phyloP scores from a whole-genome alignment of 1,140 invertebrate species.

The Onthophagus taurus region DNA sequence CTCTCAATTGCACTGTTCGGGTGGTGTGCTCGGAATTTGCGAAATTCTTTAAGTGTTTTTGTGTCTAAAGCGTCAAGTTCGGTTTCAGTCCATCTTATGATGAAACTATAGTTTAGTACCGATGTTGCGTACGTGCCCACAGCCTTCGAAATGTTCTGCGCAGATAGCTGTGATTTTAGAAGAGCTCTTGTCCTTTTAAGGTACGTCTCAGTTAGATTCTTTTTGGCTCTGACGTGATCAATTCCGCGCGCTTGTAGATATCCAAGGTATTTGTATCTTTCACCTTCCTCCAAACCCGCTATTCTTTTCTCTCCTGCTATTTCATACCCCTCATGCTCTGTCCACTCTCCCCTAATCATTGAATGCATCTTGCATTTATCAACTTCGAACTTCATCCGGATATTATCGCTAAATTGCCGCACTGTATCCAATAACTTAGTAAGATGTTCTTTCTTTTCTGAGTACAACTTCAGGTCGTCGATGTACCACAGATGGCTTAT shows the following conservation, averaged over 20 bases:
- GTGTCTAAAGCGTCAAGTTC: neutral
- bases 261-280: conserved; percentile 2
- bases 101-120: neutral
- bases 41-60: too few relatives aligned
- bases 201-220: neutral
- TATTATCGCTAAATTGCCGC: conserved; percentile 11
- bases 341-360: conserved; percentile 11
- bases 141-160: neutral
- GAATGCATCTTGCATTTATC: conserved; percentile 11
- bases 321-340: conserved; percentile 3
- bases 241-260: conserved; percentile 2
- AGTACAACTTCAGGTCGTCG: conserved; percentile 17
- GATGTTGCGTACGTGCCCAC: conserved; percentile 1
- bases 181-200: neutral
- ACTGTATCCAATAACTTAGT: conserved; percentile 1
- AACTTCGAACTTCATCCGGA: conserved; percentile 15
- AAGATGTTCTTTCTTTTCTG: conserved; percentile 10
- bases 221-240: neutral
- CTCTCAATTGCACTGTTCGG: too few relatives aligned
- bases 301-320: neutral
- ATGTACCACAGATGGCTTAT: conserved; percentile 13
- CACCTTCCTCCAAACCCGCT: neutral
- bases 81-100: neutral
- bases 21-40: too few relatives aligned
- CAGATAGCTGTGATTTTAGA: neutral